A percentile compares a stretch with the other conserved stretches of the same genome.
Evolutionary conservation across 1,140 invertebrate species (phyloP).

Genomic region (Wasmannia auropunctata): DNA sequence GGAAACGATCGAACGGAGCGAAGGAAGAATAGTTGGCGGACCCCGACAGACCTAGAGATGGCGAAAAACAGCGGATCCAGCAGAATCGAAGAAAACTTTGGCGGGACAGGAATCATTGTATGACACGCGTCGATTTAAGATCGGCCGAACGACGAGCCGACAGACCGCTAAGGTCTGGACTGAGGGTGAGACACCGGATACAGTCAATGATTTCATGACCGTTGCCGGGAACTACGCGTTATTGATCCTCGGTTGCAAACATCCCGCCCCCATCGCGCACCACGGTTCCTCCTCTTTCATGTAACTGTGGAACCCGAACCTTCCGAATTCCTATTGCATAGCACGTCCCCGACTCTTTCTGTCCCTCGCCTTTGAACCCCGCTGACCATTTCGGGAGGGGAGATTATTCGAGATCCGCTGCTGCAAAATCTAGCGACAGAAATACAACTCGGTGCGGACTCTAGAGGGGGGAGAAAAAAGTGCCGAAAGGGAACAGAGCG

Average conservation of each 20-base stretch:
- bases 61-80: conserved; percentile 53
- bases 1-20: neutral
- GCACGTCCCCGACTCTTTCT: neutral
- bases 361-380: neutral
- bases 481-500: neutral
- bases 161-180: neutral
- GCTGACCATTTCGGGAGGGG: conserved; percentile 5
- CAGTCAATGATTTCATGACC: conserved; percentile 49
- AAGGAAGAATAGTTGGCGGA: neutral
- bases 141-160: neutral
- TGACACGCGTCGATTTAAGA: conserved; percentile 63
- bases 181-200: neutral
- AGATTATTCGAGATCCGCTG: conserved; percentile 15
- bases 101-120: neutral
- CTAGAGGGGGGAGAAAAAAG: neutral
- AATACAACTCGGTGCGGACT: neutral
- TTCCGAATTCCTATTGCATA: conserved; percentile 29
- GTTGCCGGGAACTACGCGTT: conserved; percentile 19
- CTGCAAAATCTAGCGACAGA: conserved; percentile 12
- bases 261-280: conserved; percentile 25
- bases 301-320: conserved; percentile 8
- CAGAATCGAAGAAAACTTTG: neutral
- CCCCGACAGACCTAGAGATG: conserved; percentile 25
- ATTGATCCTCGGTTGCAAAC: conserved; percentile 56
- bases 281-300: conserved; percentile 63